Evolutionary conservation across 2,888 invertebrate genomes (phyloP), one percentile per base, ranked within the genome.

Genomic region (Campopleginae sp.): DNA sequence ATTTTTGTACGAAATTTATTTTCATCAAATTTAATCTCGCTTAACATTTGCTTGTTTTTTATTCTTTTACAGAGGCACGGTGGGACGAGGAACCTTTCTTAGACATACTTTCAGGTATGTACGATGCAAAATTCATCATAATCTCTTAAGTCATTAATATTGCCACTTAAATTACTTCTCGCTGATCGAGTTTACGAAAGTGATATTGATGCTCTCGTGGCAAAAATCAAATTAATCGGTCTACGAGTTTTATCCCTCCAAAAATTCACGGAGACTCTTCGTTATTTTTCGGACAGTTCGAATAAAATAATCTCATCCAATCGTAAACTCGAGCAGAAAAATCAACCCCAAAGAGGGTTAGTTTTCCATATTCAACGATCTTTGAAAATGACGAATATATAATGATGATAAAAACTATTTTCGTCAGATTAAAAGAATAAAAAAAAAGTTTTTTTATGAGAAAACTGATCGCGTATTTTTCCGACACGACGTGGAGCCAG

Each of bases 61-160:
- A 17, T 76, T 38, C 3, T 46, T 65, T 66, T 76, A 42, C 76
- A 76, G 76, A 65, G 38, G 23, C 65, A 27, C 27, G 38, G 65
- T 65, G 33, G 65, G 48, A 66, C 76, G 51, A 48, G 48, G n/a
- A 51, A 10, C 23, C n/a, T 38, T 31, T 27, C 8, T 42, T 27
- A 38, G 8, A 27, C 61, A 76, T 44, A 27, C 17, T 76, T 76
- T 76, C 44, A 63, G 61, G 76, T 68, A 68, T 68, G 68, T 68
- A 46, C 46, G 7, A n/a, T 46, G 27, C 46, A 42, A 4, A 31
- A 7, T 17, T 68, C 38, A 38, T 19, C 19, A 19, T 6, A 54
- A 71, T 33, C 19, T 27, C n/a, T 71, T 51, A 6, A 33, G 12
- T 38, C 6, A 8, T 19, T 38, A 17, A 31, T 10, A 4, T n/a